phyloP scores from a whole-genome alignment of 2,888 invertebrate species.

The Oxyscelio sp. region DNA sequence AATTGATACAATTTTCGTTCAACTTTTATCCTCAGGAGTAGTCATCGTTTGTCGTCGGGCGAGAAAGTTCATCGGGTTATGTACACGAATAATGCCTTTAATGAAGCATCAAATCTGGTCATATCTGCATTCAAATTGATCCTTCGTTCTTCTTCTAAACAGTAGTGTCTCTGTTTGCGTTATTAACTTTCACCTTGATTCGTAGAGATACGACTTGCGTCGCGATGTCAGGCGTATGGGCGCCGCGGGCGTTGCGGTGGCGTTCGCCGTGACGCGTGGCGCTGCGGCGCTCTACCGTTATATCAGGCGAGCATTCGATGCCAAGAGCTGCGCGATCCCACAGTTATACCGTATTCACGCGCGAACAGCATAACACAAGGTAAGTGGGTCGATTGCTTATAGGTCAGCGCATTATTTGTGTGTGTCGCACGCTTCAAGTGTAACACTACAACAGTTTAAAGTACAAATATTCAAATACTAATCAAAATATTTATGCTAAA shows the following conservation, averaged over 20 bases:
- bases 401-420: neutral
- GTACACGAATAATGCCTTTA: constrained; percentile 14
- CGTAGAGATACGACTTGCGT: constrained; percentile 79
- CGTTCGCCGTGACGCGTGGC: constrained; percentile 88
- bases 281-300: constrained; percentile 86
- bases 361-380: neutral
- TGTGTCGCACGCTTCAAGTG: no score
- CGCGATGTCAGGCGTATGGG: constrained; percentile 84
- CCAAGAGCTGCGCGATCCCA: constrained; percentile 1
- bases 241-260: constrained; percentile 86
- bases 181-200: constrained; percentile 44
- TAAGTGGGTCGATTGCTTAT: neutral
- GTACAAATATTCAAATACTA: no score
- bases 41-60: neutral
- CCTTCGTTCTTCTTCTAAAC: constrained; percentile 43
- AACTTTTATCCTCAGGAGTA: no score
- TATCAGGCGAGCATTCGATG: constrained; percentile 80
- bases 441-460: no score
- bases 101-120: constrained; percentile 13
- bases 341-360: constrained; percentile 9
- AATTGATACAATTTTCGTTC: no score
- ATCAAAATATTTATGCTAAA: no score
- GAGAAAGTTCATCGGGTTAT: neutral
- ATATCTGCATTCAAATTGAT: constrained; percentile 34
- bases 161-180: constrained; percentile 28